Evolutionary conservation across 2,113 vertebrate genomes (phyloP).

Genomic region (Hirundichthys speculiger): DNA sequence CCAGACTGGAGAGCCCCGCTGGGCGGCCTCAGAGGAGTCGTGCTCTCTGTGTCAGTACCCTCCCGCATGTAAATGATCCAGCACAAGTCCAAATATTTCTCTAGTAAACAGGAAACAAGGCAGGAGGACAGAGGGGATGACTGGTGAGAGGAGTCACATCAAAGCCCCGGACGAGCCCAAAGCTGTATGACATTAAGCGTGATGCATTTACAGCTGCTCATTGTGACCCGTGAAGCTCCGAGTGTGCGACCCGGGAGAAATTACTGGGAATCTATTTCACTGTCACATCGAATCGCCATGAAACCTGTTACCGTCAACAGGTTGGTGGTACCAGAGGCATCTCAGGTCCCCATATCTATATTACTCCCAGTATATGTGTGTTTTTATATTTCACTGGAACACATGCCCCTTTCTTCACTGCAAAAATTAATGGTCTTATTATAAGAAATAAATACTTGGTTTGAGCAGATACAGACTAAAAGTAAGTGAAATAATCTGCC

Average conservation of each 20-base stretch:
- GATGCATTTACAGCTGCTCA: constrained; percentile 33
- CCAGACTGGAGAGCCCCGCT: background rate
- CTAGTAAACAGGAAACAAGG: constrained; percentile 28
- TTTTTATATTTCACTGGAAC: constrained; percentile 1
- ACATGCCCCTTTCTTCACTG: constrained; percentile 32
- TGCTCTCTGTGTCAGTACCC: constrained; percentile 44
- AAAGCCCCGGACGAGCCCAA: constrained; percentile 30
- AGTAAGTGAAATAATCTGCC: no score
- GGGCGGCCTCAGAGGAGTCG: constrained; percentile 2
- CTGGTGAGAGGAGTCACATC: constrained; percentile 20
- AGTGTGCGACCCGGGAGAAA: constrained; percentile 19
- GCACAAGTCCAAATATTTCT: constrained; percentile 49
- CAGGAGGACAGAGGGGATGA: constrained; percentile 3
- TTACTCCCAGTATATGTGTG: background rate
- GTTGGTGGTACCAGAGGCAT: constrained; percentile 14
- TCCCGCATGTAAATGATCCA: constrained; percentile 15
- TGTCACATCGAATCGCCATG: constrained; percentile 30
- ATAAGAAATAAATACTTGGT: no score
- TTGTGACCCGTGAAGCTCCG: constrained; percentile 18
- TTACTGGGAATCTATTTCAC: constrained; percentile 31
- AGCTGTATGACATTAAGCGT: constrained; percentile 24
- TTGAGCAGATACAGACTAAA: no score
- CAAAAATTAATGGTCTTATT: no score
- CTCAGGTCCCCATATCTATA: constrained; percentile 1
- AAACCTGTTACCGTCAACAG: no score